Percentiles rank a stretch among this genome's conserved stretches.
These are phyloP conservation scores for Pristionchus maxplancki DNA, from an alignment of 2,888 invertebrate genomes.

Conservation along the genomic window DNA sequence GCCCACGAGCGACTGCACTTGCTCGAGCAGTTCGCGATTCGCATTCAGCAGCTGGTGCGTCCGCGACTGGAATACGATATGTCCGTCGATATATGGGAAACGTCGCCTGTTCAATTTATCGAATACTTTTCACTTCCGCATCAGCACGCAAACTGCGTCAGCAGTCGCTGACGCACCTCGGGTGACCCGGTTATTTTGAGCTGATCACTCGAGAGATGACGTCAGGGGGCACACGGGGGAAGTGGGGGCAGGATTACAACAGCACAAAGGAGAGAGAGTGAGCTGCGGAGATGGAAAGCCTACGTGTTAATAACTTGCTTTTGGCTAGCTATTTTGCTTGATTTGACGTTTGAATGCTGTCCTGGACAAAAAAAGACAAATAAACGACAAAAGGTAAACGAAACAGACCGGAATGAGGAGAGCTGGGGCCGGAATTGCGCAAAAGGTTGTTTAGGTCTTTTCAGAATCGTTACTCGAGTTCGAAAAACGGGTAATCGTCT, in stretches of 20 bases:
- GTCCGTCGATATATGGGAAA: neutral
- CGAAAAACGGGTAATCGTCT: too few relatives aligned
- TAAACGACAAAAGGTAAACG: too few relatives aligned
- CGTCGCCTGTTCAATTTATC: neutral
- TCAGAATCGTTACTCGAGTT: too few relatives aligned
- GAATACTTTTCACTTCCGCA: neutral
- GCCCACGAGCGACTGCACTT: slow-evolving; percentile 89
- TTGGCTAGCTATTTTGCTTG: too few relatives aligned
- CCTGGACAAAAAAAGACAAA: too few relatives aligned
- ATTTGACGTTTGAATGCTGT: too few relatives aligned
- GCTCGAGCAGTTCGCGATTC: slow-evolving; percentile 94
- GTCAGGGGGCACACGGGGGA: neutral
- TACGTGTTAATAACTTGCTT: neutral
- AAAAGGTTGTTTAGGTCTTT: too few relatives aligned
- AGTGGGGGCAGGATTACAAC: slow-evolving; percentile 25
- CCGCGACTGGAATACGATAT: slow-evolving; percentile 83
- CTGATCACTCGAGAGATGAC: slow-evolving; percentile 6
- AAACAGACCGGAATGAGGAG: too few relatives aligned
- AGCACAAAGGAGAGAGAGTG: slow-evolving; percentile 18
- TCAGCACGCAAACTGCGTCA: neutral
- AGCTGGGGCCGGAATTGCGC: too few relatives aligned
- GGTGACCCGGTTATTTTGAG: slow-evolving; percentile 33
- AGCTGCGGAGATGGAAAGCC: neutral
- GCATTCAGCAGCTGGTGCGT: slow-evolving; percentile 95
- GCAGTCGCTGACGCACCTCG: slow-evolving; percentile 17